Evolutionary conservation across 2,888 invertebrate genomes (phyloP), one percentile per base, ranked within the genome.

Genomic region (Lutraria lutraria): DNA sequence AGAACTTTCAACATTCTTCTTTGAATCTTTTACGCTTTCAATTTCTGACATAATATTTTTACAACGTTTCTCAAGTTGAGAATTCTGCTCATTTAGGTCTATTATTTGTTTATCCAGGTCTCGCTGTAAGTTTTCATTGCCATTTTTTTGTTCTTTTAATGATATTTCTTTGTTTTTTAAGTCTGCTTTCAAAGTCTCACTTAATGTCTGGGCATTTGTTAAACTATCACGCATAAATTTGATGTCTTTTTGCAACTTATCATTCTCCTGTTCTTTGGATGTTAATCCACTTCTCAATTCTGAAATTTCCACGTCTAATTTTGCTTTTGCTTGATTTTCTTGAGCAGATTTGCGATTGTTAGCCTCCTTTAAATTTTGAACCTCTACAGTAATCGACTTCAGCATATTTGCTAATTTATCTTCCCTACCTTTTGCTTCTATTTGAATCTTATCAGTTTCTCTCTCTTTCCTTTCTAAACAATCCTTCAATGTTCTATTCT

Each of bases 381-480:
- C 81, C 83, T 92, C 92, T 54, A 87, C 34, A 43, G 86, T 89
- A 12, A 92, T 72, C 31, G 90, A 68, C 81, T 92, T 92, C 13
- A 92, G 31, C 68, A 87, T 86, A 43, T n/a, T 53, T 21, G 89
- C 82, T 29, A 91, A 63, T 56, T 92, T 92, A 52, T 92, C 91
- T 83, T 91, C 89, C 34, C 83, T 89, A 21, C 89, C 12, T 52
- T 91, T 90, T 21, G 86, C 56, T 4, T 92, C 92, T 52, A 68
- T 60, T 43, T 85, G 31, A 12, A 92, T 68, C 29, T 93, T 92
- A 29, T 92, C 88, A 16, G 93, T 85, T 82, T 94, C 94, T 68
- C 89, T 93, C 43, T 94, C 94, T 68, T 92, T 94, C 76, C 90
- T 91, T 56, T 94, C 93, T 0, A 94, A 83, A 4, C 90, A 81